phyloP scores from a whole-genome alignment of 2,797 vertebrate species.

The Gymnoscopelus microlampas region DNA sequence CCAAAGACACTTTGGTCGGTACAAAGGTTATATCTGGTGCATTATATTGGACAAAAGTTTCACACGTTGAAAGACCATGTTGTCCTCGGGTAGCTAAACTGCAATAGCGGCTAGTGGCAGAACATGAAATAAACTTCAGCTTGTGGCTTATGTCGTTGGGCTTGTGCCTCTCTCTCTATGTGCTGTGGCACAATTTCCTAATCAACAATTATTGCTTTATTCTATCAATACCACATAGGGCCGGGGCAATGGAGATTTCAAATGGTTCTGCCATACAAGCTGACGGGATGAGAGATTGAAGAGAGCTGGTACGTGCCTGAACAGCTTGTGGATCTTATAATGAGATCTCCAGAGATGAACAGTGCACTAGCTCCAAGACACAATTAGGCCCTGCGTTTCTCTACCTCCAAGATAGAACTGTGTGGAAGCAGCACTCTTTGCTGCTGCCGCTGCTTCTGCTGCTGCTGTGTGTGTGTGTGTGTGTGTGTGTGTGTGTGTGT shows the following conservation, averaged over 20 bases:
- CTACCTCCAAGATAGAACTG: slow-evolving; percentile 57
- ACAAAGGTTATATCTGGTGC: slow-evolving; percentile 25
- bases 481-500: slow-evolving; percentile 8
- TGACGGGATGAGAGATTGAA: slow-evolving; percentile 66
- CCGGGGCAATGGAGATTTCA: slow-evolving; percentile 51
- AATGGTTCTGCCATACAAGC: slow-evolving; percentile 66
- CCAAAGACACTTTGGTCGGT: slow-evolving; percentile 19
- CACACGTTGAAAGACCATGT: slow-evolving; percentile 23
- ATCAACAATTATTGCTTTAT: slow-evolving; percentile 73
- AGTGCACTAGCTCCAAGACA: slow-evolving; percentile 78
- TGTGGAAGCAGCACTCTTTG: slow-evolving; percentile 38
- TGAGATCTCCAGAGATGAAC: slow-evolving; percentile 85
- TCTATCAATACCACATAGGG: slow-evolving; percentile 58
- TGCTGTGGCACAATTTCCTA: slow-evolving; percentile 53
- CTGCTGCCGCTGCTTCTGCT: too few relatives aligned
- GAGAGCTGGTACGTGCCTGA: slow-evolving; percentile 62
- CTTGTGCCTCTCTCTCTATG: slow-evolving; percentile 49
- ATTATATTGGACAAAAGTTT: slow-evolving; percentile 45
- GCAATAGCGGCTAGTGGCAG: slow-evolving; percentile 9
- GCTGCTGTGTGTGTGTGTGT: slow-evolving; percentile 34
- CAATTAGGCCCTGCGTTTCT: slow-evolving; percentile 75
- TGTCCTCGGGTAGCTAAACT: slow-evolving; percentile 27
- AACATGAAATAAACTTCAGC: slow-evolving; percentile 38
- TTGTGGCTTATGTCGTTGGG: slow-evolving; percentile 56
- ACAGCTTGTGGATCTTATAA: slow-evolving; percentile 83